phyloP scores from a whole-genome alignment of 2,888 invertebrate species.

The Calameuta pallipes region DNA sequence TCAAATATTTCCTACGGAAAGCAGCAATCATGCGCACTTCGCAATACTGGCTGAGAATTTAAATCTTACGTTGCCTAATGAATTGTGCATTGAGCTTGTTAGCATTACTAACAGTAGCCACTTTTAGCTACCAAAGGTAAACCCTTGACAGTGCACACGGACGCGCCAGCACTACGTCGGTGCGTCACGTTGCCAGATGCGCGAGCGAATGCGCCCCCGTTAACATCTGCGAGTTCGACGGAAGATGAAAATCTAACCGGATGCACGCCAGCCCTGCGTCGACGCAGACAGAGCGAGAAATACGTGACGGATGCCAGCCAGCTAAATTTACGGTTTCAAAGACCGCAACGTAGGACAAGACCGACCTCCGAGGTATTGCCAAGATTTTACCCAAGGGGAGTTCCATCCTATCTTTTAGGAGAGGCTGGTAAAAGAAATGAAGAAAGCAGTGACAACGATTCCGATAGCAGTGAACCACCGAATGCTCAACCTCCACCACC shows the following conservation, averaged over 20 bases:
- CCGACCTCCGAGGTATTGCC: constrained; percentile 56
- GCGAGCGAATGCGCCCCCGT: constrained; percentile 50
- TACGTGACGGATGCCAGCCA: constrained; percentile 88
- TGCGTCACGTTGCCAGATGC: constrained; percentile 66
- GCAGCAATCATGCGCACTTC: neutral
- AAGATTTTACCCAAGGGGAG: constrained; percentile 55
- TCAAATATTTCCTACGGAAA: neutral
- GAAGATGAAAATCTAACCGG: constrained; percentile 62
- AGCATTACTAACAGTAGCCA: constrained; percentile 53
- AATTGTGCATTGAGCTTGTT: constrained; percentile 28
- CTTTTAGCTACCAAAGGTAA: constrained; percentile 60
- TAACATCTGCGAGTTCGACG: constrained; percentile 58
- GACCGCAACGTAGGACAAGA: constrained; percentile 67
- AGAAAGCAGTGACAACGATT: constrained; percentile 63
- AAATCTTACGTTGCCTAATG: neutral
- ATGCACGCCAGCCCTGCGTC: constrained; percentile 77
- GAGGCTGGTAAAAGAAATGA: constrained; percentile 55
- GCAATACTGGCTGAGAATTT: neutral
- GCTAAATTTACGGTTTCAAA: constrained; percentile 82
- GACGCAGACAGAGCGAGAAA: constrained; percentile 83
- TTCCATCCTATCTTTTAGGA: constrained; percentile 60
- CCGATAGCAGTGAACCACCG: constrained; percentile 55
- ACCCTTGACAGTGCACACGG: constrained; percentile 51
- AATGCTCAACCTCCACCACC: constrained; percentile 54
- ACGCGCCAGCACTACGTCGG: constrained; percentile 55